Evolutionary conservation across 2,113 vertebrate genomes (phyloP).

Genomic region (Argyrosomus japonicus): DNA sequence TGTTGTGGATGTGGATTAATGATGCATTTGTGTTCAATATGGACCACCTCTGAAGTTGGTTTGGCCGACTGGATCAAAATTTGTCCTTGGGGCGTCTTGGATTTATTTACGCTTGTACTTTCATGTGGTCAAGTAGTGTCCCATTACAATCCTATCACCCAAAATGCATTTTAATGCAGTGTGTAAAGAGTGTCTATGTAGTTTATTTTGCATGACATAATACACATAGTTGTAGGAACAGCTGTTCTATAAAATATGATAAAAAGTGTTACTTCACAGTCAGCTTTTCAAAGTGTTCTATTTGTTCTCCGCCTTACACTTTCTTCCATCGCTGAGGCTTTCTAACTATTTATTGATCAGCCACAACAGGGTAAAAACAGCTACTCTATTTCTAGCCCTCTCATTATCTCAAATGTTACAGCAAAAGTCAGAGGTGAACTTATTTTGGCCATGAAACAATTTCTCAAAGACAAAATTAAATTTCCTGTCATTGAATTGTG

Average conservation of each 20-base stretch:
- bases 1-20: too few species aligned
- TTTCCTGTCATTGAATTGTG: not conserved
- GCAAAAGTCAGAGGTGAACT: constrained; percentile 46
- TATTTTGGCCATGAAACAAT: constrained; percentile 17
- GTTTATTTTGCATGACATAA: not conserved
- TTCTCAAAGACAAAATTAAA: constrained; percentile 8
- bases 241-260: not conserved
- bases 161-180: too few species aligned
- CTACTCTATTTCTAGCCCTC: not conserved
- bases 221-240: not conserved
- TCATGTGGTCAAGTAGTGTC: too few species aligned
- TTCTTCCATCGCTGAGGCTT: not conserved
- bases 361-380: not conserved
- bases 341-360: constrained; percentile 19
- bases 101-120: too few species aligned
- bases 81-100: too few species aligned
- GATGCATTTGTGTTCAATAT: too few species aligned
- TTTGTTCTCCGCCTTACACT: not conserved
- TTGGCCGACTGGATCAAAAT: too few species aligned
- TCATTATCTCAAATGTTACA: constrained; percentile 31
- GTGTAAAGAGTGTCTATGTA: too few species aligned
- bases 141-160: too few species aligned
- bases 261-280: not conserved
- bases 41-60: too few species aligned
- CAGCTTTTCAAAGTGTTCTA: not conserved